Evolutionary conservation across 2,888 invertebrate genomes (phyloP).

Genomic region (Willowsia nigromaculata): DNA sequence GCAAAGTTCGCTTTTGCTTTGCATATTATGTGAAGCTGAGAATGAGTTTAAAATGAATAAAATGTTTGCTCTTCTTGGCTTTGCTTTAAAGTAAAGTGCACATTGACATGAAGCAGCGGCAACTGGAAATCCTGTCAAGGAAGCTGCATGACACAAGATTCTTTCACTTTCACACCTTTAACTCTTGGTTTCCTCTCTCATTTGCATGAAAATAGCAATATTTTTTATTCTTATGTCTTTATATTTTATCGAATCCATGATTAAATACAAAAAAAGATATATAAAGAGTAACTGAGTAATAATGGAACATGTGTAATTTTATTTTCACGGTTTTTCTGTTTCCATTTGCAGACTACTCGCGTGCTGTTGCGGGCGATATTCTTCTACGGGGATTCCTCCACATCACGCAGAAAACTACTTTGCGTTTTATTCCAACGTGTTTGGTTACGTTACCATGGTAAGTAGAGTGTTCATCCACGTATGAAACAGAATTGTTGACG

Average conservation of each 20-base stretch:
- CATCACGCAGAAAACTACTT: conserved; percentile 96
- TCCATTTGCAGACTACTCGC: conserved; percentile 89
- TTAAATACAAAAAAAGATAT: too few species aligned
- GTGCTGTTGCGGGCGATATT: conserved; percentile 95
- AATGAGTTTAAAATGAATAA: neutral
- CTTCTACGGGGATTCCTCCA: conserved; percentile 95
- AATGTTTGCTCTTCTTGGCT: neutral
- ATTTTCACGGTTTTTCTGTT: neutral
- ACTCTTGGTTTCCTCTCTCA: too few species aligned
- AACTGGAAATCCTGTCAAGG: too few species aligned
- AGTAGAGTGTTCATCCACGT: too few species aligned
- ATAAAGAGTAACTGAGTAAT: too few species aligned
- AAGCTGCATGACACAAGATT: too few species aligned
- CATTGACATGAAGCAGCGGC: neutral
- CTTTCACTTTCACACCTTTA: too few species aligned
- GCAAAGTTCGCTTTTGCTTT: neutral
- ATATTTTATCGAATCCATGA: too few species aligned
- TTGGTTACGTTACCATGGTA: conserved; percentile 96
- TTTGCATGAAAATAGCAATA: too few species aligned
- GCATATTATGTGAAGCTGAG: neutral
- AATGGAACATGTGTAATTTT: too few species aligned
- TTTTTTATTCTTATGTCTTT: too few species aligned
- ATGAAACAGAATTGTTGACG: too few species aligned
- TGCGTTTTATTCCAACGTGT: conserved; percentile 97
- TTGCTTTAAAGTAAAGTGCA: neutral